phyloP scores from a whole-genome alignment of 37 sponge, comb jelly and placozoan genomes.

The Beroe forskalii region DNA sequence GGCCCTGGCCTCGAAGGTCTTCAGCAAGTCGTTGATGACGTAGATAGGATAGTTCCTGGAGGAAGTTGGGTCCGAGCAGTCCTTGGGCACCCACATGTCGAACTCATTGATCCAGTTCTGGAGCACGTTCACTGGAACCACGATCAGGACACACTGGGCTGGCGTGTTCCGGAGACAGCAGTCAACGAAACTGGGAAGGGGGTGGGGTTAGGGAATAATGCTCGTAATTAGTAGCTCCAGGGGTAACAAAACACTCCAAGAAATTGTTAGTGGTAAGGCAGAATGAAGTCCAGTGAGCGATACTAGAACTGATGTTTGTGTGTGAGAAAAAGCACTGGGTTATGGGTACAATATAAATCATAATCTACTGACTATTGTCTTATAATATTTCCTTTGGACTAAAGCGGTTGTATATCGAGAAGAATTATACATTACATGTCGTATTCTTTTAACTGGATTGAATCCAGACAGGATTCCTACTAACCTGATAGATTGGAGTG shows the following conservation, averaged over 20 bases:
- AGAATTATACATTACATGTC: too few relatives aligned
- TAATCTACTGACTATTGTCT: too few relatives aligned
- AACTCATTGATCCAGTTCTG: conserved; percentile 94
- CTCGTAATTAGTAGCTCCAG: too few relatives aligned
- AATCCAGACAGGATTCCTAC: neutral
- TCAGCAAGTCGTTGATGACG: conserved; percentile 72
- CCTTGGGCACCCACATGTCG: conserved; percentile 85
- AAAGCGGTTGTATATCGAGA: too few relatives aligned
- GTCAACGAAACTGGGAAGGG: conserved; percentile 76
- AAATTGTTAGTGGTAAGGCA: too few relatives aligned
- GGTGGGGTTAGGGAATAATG: neutral
- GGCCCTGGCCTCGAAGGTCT: conserved; percentile 76
- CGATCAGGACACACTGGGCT: conserved; percentile 77
- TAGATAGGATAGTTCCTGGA: conserved; percentile 66
- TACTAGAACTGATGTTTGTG: too few relatives aligned
- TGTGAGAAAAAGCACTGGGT: too few relatives aligned
- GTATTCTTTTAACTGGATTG: too few relatives aligned
- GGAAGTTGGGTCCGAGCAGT: neutral
- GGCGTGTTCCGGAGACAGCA: conserved; percentile 80
- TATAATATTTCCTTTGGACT: too few relatives aligned
- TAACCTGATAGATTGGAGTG: conserved; percentile 77
- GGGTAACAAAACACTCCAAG: too few relatives aligned
- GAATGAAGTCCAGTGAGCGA: too few relatives aligned
- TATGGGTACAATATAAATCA: too few relatives aligned
- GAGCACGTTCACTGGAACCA: conserved; percentile 94